These are phyloP conservation scores for Luscinia megarhynchos DNA, from an alignment of 2,797 vertebrate species.

Conservation along the genomic window DNA sequence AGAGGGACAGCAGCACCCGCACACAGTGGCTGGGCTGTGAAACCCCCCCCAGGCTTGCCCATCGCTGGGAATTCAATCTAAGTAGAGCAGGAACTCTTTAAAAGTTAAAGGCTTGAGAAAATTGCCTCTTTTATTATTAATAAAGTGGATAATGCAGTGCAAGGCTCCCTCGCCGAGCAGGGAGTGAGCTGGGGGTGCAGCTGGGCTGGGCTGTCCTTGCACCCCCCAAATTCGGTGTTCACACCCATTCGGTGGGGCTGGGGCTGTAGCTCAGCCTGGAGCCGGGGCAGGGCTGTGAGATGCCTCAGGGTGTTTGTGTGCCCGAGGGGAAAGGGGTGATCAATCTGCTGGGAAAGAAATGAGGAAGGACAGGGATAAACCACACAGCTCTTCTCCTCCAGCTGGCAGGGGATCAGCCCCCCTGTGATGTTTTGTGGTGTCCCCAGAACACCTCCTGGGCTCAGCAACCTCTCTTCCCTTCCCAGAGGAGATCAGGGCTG, in stretches of 20 bases:
- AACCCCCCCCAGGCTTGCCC: background rate
- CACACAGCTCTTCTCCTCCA: background rate
- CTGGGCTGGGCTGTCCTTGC: background rate
- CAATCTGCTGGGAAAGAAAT: background rate
- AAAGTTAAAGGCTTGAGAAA: slow-evolving; percentile 66
- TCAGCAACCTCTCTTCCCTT: background rate
- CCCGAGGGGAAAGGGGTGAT: background rate
- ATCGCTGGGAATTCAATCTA: background rate
- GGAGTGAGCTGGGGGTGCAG: background rate
- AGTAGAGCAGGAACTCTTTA: slow-evolving; percentile 49
- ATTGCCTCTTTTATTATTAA: slow-evolving; percentile 67
- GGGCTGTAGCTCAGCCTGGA: background rate
- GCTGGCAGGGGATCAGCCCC: background rate
- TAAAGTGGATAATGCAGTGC: slow-evolving; percentile 30
- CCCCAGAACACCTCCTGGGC: background rate
- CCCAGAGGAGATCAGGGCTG: background rate
- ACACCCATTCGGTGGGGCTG: background rate
- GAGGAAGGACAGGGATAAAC: background rate
- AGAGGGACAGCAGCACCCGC: background rate
- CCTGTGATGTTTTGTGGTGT: accelerated
- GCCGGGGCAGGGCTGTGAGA: background rate
- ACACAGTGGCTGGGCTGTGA: background rate
- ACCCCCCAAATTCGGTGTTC: background rate
- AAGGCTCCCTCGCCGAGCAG: accelerated
- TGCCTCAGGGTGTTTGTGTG: background rate